These are phyloP conservation scores for Eumacrocentrus americanus DNA, from an alignment of 2,888 invertebrate species.

Conservation along the genomic window DNA sequence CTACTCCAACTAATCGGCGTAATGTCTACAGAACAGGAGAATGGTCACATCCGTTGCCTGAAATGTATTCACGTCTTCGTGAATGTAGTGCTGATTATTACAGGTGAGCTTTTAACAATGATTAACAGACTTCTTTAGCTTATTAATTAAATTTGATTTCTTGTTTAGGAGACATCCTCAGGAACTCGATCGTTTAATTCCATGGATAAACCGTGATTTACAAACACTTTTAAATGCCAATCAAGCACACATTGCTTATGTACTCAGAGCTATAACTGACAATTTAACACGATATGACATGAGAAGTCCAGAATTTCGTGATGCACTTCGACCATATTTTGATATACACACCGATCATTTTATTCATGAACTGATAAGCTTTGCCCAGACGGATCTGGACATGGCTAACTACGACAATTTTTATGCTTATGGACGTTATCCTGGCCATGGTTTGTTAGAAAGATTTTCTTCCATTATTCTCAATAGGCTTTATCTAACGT, in stretches of 20 bases:
- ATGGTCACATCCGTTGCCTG: slow-evolving; percentile 75
- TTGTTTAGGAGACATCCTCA: slow-evolving; percentile 74
- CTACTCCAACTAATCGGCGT: slow-evolving; percentile 47
- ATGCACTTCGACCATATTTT: slow-evolving; percentile 72
- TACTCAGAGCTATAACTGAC: slow-evolving; percentile 73
- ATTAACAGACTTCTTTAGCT: background rate
- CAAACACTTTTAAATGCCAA: slow-evolving; percentile 74
- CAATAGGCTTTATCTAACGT: background rate
- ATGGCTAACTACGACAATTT: slow-evolving; percentile 82
- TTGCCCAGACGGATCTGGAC: slow-evolving; percentile 85
- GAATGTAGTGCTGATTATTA: slow-evolving; percentile 79
- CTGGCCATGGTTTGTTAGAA: slow-evolving; percentile 1
- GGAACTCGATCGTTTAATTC: slow-evolving; percentile 80
- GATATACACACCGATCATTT: slow-evolving; percentile 82
- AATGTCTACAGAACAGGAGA: slow-evolving; percentile 75
- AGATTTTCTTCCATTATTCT: background rate
- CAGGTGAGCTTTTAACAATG: slow-evolving; percentile 63
- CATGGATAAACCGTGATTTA: slow-evolving; percentile 88
- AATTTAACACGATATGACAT: slow-evolving; percentile 73
- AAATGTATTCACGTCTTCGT: slow-evolving; percentile 73
- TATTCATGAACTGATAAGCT: slow-evolving; percentile 85
- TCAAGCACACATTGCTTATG: slow-evolving; percentile 70
- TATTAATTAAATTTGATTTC: slow-evolving; percentile 24
- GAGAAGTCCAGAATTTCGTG: slow-evolving; percentile 73
- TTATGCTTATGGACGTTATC: slow-evolving; percentile 67